Evolutionary conservation across 2,888 invertebrate species (phyloP).

Genomic region (Piscicola geometra): DNA sequence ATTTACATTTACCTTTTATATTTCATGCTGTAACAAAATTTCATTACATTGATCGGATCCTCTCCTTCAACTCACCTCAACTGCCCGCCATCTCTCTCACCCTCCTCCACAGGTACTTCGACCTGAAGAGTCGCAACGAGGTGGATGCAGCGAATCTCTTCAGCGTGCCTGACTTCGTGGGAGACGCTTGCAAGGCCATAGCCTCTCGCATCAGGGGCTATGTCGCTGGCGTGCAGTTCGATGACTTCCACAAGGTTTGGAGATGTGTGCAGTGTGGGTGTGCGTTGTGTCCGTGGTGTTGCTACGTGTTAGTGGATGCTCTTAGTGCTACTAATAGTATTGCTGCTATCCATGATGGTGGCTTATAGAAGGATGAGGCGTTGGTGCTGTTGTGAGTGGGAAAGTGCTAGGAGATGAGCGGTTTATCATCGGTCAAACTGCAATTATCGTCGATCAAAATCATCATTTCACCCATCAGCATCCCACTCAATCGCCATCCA

Average conservation of each 20-base stretch:
- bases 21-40: neutral
- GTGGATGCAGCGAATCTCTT: constrained; percentile 57
- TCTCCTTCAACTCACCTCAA: neutral
- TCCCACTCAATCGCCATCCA: constrained; percentile 45
- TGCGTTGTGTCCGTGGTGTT: no score
- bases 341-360: no score
- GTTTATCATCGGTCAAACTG: neutral
- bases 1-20: constrained; percentile 5
- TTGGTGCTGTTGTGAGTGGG: no score
- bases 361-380: no score
- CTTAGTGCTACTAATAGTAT: no score
- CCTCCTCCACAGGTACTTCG: constrained; percentile 56
- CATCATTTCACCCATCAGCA: no score
- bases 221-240: constrained; percentile 58
- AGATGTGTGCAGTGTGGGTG: no score
- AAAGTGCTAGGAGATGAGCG: no score
- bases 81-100: neutral
- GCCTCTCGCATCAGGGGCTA: constrained; percentile 59
- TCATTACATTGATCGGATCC: no score
- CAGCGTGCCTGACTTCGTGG: constrained; percentile 60
- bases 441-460: no score
- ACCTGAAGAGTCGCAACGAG: constrained; percentile 48
- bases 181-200: constrained; percentile 59
- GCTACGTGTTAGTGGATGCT: no score
- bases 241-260: constrained; percentile 59